Percentiles rank a stretch among this genome's conserved stretches.
Conservation (phyloP, 1,140 invertebrate genomes). For the Drosophila quadrilineata region DNA sequence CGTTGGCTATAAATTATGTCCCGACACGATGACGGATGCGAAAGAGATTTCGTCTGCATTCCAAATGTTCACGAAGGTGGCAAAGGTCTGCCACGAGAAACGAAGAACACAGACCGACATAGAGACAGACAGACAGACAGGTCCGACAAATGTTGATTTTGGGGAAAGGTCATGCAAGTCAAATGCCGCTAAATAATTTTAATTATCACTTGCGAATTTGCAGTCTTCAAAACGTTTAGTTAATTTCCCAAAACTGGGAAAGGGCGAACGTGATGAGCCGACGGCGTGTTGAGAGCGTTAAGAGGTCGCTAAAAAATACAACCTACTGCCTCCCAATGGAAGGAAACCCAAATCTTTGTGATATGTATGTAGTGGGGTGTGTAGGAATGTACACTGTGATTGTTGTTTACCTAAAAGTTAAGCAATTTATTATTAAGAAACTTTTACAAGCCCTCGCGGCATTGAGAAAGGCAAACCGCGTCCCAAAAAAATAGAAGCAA, state of each 20-base stretch:
- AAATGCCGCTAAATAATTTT: slow-evolving; percentile 10
- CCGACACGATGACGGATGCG: slow-evolving; percentile 49
- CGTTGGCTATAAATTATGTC: slow-evolving; percentile 62
- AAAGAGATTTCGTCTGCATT: neutral
- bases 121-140: neutral
- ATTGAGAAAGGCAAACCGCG: slow-evolving; percentile 21
- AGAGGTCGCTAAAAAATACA: slow-evolving; percentile 20
- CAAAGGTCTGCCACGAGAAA: neutral
- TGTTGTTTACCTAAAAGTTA: slow-evolving; percentile 77
- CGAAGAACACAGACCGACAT: neutral
- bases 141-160: neutral
- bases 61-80: too few species aligned
- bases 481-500: slow-evolving; percentile 19
- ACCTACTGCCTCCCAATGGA: neutral
- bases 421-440: slow-evolving; percentile 76
- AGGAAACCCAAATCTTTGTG: neutral
- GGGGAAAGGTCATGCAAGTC: neutral
- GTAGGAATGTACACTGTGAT: slow-evolving; percentile 43
- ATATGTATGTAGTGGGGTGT: neutral
- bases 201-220: slow-evolving; percentile 38
- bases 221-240: slow-evolving; percentile 24
- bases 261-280: slow-evolving; percentile 53
- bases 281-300: slow-evolving; percentile 48
- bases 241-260: neutral
- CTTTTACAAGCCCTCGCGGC: slow-evolving; percentile 47